phyloP scores from a whole-genome alignment of 1,140 invertebrate species.

The Agrypnia vestita region DNA sequence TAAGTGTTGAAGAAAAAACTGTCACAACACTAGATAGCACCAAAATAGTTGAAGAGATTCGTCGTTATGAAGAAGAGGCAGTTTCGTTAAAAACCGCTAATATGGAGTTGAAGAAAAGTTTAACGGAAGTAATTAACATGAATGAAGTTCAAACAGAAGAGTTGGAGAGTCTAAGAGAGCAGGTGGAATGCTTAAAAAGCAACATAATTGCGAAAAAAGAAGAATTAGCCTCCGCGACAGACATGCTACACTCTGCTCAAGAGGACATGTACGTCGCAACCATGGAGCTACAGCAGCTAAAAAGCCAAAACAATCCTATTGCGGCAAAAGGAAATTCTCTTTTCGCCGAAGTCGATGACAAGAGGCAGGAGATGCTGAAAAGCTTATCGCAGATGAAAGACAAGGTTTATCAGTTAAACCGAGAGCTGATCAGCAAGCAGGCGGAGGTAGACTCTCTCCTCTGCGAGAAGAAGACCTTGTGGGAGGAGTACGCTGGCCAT shows the following conservation, averaged over 20 bases:
- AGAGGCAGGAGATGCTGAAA: constrained; percentile 71
- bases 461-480: constrained; percentile 58
- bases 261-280: constrained; percentile 48
- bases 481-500: constrained; percentile 59
- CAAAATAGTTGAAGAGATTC: constrained; percentile 52
- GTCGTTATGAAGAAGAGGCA: constrained; percentile 54
- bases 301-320: constrained; percentile 58
- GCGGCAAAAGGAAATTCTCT: constrained; percentile 72
- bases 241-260: constrained; percentile 58
- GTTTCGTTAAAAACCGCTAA: constrained; percentile 29
- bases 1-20: constrained; percentile 31
- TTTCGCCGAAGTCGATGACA: constrained; percentile 73
- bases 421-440: constrained; percentile 54
- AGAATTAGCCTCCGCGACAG: constrained; percentile 51
- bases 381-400: constrained; percentile 71
- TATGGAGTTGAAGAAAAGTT: constrained; percentile 41
- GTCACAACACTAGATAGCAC: constrained; percentile 50
- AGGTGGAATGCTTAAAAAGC: constrained; percentile 52
- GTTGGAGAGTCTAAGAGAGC: constrained; percentile 50
- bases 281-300: constrained; percentile 50
- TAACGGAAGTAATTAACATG: constrained; percentile 16
- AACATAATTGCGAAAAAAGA: constrained; percentile 56
- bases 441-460: constrained; percentile 56
- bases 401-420: constrained; percentile 64
- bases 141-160: constrained; percentile 41